Percentiles rank a stretch among this genome's conserved stretches.
phyloP scores from a whole-genome alignment of 2,797 vertebrate species.

The Enteromius treurensis region DNA sequence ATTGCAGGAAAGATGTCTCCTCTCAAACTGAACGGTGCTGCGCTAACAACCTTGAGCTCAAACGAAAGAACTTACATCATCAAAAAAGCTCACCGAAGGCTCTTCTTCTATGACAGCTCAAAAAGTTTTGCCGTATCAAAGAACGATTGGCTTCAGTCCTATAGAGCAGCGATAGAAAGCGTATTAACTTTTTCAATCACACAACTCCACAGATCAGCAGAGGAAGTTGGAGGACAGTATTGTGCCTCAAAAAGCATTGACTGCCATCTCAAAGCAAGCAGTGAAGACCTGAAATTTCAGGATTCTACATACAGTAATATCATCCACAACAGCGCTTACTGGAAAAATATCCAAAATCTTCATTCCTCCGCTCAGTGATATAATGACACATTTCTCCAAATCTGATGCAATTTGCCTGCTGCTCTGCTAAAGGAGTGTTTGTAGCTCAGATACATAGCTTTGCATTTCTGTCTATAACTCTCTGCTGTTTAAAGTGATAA shows the following conservation, averaged over 20 bases:
- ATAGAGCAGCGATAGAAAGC: slow-evolving; percentile 13
- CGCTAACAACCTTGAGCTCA: slow-evolving; percentile 16
- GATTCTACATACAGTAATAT: slow-evolving; percentile 3
- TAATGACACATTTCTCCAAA: background rate
- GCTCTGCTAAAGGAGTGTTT: too few relatives aligned
- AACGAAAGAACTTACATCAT: slow-evolving; percentile 28
- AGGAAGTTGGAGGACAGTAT: background rate
- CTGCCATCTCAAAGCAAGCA: background rate
- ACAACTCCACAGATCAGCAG: slow-evolving; percentile 22
- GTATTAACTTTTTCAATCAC: slow-evolving; percentile 28
- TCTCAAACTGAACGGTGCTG: background rate
- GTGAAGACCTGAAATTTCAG: background rate
- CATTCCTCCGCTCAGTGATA: background rate
- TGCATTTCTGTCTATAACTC: too few relatives aligned
- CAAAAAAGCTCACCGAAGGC: slow-evolving; percentile 33
- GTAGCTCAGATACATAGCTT: too few relatives aligned
- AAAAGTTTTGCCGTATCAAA: slow-evolving; percentile 33
- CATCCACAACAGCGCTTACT: background rate
- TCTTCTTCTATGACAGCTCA: slow-evolving; percentile 24
- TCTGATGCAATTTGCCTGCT: background rate
- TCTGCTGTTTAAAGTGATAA: too few relatives aligned
- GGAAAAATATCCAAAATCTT: background rate
- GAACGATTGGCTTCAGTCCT: background rate
- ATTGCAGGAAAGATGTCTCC: slow-evolving; percentile 9
- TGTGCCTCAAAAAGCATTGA: slow-evolving; percentile 5